Conservation (phyloP, 1,140 invertebrate genomes). For the Oryctes rhinoceros region DNA sequence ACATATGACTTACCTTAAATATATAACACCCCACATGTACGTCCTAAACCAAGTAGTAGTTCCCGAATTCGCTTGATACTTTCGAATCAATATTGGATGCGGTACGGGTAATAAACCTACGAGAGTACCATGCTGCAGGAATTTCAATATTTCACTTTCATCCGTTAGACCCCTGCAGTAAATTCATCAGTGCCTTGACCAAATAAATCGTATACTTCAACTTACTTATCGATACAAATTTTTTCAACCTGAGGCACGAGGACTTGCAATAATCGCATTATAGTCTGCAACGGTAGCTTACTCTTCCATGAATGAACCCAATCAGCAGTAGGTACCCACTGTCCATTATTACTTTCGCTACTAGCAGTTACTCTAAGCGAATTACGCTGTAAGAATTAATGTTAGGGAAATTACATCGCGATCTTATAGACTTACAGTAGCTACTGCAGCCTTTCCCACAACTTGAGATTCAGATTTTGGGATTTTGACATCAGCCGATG, state of each 20-base stretch:
- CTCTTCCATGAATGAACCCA: slow-evolving; percentile 96
- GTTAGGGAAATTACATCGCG: neutral
- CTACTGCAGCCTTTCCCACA: slow-evolving; percentile 33
- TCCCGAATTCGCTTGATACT: slow-evolving; percentile 98
- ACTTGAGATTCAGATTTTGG: slow-evolving; percentile 35
- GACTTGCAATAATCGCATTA: slow-evolving; percentile 98
- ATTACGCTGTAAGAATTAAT: slow-evolving; percentile 58
- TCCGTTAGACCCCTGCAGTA: slow-evolving; percentile 91
- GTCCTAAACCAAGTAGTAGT: slow-evolving; percentile 99
- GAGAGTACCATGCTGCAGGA: slow-evolving; percentile 97
- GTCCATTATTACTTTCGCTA: slow-evolving; percentile 55
- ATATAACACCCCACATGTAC: slow-evolving; percentile 99
- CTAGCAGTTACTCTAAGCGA: slow-evolving; percentile 60
- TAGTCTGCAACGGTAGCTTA: slow-evolving; percentile 97
- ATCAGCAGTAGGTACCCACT: slow-evolving; percentile 88
- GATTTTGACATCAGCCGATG: neutral
- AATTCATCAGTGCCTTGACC: neutral
- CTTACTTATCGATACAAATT: slow-evolving; percentile 99
- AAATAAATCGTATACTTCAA: neutral
- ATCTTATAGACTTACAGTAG: slow-evolving; percentile 45
- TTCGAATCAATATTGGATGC: slow-evolving; percentile 97
- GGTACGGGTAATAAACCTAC: slow-evolving; percentile 98
- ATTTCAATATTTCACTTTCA: slow-evolving; percentile 99
- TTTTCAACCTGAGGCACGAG: slow-evolving; percentile 99
- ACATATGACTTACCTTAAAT: slow-evolving; percentile 73